phyloP scores from a whole-genome alignment of 2,888 invertebrate genomes.

The Lycocerus yunnanus region DNA sequence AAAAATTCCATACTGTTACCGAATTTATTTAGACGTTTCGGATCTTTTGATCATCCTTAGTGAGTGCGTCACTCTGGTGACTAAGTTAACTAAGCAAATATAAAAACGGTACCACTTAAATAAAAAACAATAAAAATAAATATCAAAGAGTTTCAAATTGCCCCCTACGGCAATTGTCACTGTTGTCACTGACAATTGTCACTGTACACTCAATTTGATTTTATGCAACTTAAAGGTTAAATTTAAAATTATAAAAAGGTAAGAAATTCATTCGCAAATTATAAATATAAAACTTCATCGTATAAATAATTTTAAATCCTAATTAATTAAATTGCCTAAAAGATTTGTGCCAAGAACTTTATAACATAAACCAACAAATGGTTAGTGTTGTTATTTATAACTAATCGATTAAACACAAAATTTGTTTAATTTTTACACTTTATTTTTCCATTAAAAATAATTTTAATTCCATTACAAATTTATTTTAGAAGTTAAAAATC shows the following conservation, averaged over 20 bases:
- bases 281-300: not conserved
- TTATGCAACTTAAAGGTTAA: not conserved
- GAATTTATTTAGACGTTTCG: conserved; percentile 5
- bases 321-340: not conserved
- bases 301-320: not conserved
- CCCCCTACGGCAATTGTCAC: not conserved
- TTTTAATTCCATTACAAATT: not conserved
- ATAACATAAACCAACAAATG: not conserved
- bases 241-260: not conserved
- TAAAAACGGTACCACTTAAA: not conserved
- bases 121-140: not conserved
- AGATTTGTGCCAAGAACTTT: not conserved
- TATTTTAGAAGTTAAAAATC: not conserved
- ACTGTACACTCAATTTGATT: not conserved
- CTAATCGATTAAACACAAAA: not conserved
- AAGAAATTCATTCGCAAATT: not conserved
- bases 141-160: not conserved
- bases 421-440: not conserved
- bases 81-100: no score
- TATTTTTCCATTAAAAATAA: not conserved
- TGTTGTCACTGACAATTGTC: no score
- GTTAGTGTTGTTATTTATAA: not conserved
- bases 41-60: conserved; percentile 7
- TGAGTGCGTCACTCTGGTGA: not conserved
- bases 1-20: conserved; percentile 44